Conservation (phyloP, 2,888 invertebrate genomes). For the Chrysolina americana region DNA sequence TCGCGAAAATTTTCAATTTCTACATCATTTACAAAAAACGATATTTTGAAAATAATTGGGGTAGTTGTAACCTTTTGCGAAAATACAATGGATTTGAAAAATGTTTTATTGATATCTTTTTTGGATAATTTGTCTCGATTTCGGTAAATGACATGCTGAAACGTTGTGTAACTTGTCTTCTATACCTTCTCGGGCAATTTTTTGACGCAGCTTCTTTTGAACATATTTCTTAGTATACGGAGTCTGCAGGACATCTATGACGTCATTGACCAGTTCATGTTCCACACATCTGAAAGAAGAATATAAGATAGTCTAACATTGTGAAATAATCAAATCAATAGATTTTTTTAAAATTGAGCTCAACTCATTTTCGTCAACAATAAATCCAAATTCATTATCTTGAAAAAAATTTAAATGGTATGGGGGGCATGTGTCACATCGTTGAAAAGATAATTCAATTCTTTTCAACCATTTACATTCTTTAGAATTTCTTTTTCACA, state of each 20-base stretch:
- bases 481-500: too few relatives aligned
- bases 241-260: constrained; percentile 68
- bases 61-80: too few relatives aligned
- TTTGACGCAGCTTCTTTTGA: constrained; percentile 62
- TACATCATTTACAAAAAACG: too few relatives aligned
- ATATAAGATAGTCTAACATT: not conserved
- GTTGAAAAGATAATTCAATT: too few relatives aligned
- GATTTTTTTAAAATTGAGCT: too few relatives aligned
- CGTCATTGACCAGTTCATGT: constrained; percentile 70
- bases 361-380: too few relatives aligned
- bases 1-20: too few relatives aligned
- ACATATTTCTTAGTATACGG: constrained; percentile 66
- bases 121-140: constrained; percentile 71
- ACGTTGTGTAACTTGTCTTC: constrained; percentile 70
- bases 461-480: too few relatives aligned
- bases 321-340: not conserved
- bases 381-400: too few relatives aligned
- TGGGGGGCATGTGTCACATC: too few relatives aligned
- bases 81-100: not conserved
- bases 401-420: too few relatives aligned
- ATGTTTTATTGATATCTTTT: constrained; percentile 68
- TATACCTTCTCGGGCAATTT: constrained; percentile 64
- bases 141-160: constrained; percentile 72
- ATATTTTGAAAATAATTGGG: too few relatives aligned
- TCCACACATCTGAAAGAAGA: constrained; percentile 69